Base-by-base conservation (phyloP, 1,140 invertebrate species). In the Magallana angulata region DNA sequence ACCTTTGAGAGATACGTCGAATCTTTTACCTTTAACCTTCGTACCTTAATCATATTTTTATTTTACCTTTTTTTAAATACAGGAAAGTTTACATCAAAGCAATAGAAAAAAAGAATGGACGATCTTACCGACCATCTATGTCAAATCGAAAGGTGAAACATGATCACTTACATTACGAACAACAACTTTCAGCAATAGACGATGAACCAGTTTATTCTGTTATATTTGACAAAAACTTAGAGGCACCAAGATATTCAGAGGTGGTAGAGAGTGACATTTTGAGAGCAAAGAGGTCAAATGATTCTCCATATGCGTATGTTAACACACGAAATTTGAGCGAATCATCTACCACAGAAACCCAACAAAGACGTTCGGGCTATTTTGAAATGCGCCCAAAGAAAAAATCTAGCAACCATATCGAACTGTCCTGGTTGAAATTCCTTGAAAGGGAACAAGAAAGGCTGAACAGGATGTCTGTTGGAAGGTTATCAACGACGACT, bases 181-280 rank as follows among this genome's bases (percentile, higher is more conserved):
- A 64, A 3, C 16, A 7, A 5, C 14, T 64, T n/a, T 7, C 16
- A n/a, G 1, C 12, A 16, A 16, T 64, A 14, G 16, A 18, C 60
- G 60, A 64, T n/a, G 60, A 64, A 1, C 7, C 16, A 16, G 18
- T 64, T 16, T 64, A 64, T 64, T 64, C 60, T n/a, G 60, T 64
- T 16, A 64, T 64, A 64, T n/a, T 64, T 1, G 14, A 14, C 60
- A 64, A 64, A 7, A 16, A 64, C 18, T 16, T n/a, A 5, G 60
- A 64, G 60, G 18, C 7, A 64, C 60, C 60, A 14, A n/a, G 60
- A 64, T 64, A 64, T 64, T 64, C 60, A 64, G 60, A 64, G 60
- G 18, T 64, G 16, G 18, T 64, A n/a, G 16, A 14, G 16, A 18
- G 18, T 64, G 60, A 64, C 60, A 16, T 64, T 48, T 48, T 64